Base-by-base conservation (phyloP, 2,797 vertebrate species). In the Menidia menidia region DNA sequence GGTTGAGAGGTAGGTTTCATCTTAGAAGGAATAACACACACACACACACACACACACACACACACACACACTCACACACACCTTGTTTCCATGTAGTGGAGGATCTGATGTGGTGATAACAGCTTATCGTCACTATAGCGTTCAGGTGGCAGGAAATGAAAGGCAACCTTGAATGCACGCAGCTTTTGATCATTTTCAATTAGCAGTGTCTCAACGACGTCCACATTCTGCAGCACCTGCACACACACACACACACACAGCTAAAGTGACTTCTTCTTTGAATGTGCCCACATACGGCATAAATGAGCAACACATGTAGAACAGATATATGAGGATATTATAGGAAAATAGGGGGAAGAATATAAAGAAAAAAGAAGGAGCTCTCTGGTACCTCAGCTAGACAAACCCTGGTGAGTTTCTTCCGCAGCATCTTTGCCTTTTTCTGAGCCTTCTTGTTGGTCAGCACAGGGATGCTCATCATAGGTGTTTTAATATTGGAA, bases 401-500 rank as follows among this genome's bases (percentile, higher is more conserved):
- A 88, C 94, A 97, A 59, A 98, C 97, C 19, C 95, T 94, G 13
- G 94, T 94, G 43, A 99, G 94, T 45, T 91, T 89, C 77, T 96
- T 98, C 64, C 94, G 95, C 25, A 99, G 95, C 0, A 55, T 93
- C 44, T 95, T 96, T 35, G 94, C 96, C 41, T 75, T 95, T 84
- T 94, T 97, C 81, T 95, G 60, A 15, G 97, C 97, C 56, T 89
- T 96, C 88, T 87, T 96, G 86, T 78, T 96, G 84, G 71, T 92
- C 6, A 96, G 60, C 64, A 99, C 97, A 0, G 98, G 98, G 60
- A 98, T 91, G 0, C 96, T 96, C 98, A 99, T 98, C 92, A 95
- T 98, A 1, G 98, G 98, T 0, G 98, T 99, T 91, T 99, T 97
- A 80, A 99, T 99, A 59, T 94, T 97, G 64, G 95, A 90, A 30